These are phyloP conservation scores for Corapipo altera DNA, from an alignment of 2,113 vertebrate species.

Conservation along the genomic window DNA sequence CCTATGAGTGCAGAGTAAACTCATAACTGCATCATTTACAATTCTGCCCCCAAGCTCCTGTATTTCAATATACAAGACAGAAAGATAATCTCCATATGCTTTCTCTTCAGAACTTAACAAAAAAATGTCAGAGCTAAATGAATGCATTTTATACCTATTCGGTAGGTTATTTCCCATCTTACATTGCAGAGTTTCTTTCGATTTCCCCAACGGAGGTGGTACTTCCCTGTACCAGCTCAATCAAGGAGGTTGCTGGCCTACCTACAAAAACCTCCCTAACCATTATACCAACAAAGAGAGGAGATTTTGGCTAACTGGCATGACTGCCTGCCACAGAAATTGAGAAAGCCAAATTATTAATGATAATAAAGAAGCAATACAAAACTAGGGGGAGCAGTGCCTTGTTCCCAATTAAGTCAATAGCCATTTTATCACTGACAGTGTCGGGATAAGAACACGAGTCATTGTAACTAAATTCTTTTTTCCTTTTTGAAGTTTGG, in stretches of 20 bases:
- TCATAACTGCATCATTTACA: background rate
- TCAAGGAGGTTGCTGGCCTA: background rate
- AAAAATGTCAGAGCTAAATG: background rate
- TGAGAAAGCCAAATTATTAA: background rate
- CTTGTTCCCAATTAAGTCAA: background rate
- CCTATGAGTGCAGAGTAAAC: background rate
- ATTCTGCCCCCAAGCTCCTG: background rate
- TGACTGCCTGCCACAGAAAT: accelerated
- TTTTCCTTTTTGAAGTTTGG: constrained; percentile 9
- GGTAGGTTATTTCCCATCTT: background rate
- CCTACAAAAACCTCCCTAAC: background rate
- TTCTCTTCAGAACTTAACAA: background rate
- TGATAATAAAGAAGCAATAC: background rate
- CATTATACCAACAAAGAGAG: background rate
- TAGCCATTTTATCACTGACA: background rate
- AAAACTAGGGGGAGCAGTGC: background rate
- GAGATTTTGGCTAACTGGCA: background rate
- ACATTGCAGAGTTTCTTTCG: background rate
- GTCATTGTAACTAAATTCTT: background rate
- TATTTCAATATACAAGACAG: constrained; percentile 19
- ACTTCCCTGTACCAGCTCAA: background rate
- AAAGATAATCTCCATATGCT: constrained; percentile 14
- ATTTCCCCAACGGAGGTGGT: background rate
- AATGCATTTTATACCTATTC: background rate
- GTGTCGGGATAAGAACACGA: background rate